Evolutionary conservation across 2,888 invertebrate species (phyloP).

Genomic region (Orthosia gothica): DNA sequence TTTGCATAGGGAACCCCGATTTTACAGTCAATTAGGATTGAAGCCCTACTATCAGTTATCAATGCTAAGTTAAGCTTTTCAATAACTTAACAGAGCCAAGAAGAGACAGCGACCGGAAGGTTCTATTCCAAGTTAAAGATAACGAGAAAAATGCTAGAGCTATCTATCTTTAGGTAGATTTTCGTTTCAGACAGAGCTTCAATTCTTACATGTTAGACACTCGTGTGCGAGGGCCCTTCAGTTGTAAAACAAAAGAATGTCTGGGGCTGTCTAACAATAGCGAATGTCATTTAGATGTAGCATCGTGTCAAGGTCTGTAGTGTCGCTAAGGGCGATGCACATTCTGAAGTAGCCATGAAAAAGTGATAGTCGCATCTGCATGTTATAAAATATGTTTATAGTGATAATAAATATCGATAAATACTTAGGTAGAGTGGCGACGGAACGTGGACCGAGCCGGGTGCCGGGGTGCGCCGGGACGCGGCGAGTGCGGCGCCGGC

Average conservation of each 20-base stretch:
- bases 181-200: slow-evolving; percentile 58
- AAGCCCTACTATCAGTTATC: slow-evolving; percentile 28
- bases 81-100: slow-evolving; percentile 23
- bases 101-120: background rate
- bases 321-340: slow-evolving; percentile 57
- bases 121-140: slow-evolving; percentile 44
- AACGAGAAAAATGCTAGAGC: slow-evolving; percentile 37
- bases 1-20: slow-evolving; percentile 3
- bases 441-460: slow-evolving; percentile 33
- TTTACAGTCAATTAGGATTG: slow-evolving; percentile 26
- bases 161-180: slow-evolving; percentile 37
- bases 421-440: slow-evolving; percentile 48
- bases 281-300: slow-evolving; percentile 71
- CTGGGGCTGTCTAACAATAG: slow-evolving; percentile 71
- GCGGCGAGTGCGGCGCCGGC: slow-evolving; percentile 37
- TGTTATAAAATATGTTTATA: slow-evolving; percentile 38
- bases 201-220: slow-evolving; percentile 61
- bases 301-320: slow-evolving; percentile 70
- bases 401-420: slow-evolving; percentile 60
- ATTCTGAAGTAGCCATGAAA: slow-evolving; percentile 60
- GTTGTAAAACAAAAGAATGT: slow-evolving; percentile 72
- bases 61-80: slow-evolving; percentile 12
- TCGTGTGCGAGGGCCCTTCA: slow-evolving; percentile 63
- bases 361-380: slow-evolving; percentile 26
- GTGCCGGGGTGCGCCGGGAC: slow-evolving; percentile 15